Conservation (phyloP, 2,888 invertebrate genomes). For the Drosophila atripex region DNA sequence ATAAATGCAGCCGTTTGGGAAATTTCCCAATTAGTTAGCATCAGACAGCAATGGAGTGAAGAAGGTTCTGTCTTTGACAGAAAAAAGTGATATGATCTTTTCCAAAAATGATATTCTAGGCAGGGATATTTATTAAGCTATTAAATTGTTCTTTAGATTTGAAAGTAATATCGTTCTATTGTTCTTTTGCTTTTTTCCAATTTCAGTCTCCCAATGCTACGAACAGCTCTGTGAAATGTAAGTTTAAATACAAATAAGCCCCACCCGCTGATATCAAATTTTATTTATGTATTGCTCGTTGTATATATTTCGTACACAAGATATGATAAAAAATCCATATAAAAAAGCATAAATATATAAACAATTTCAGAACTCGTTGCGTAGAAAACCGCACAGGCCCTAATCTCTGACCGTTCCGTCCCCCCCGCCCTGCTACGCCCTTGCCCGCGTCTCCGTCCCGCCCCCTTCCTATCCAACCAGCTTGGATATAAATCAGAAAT, state of each 20-base stretch:
- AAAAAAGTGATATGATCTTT: background rate
- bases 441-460: slow-evolving; percentile 13
- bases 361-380: slow-evolving; percentile 34
- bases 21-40: slow-evolving; percentile 2
- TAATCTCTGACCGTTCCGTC: slow-evolving; percentile 25
- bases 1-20: slow-evolving; percentile 4
- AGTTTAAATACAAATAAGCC: slow-evolving; percentile 10
- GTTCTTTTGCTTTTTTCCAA: background rate
- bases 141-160: background rate
- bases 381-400: slow-evolving; percentile 25
- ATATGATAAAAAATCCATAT: slow-evolving; percentile 16
- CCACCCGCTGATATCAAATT: slow-evolving; percentile 15
- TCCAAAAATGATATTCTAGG: background rate
- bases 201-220: slow-evolving; percentile 33
- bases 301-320: background rate
- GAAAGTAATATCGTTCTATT: background rate
- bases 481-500: slow-evolving; percentile 40
- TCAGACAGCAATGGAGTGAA: background rate
- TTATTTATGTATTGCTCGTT: background rate
- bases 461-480: slow-evolving; percentile 13
- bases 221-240: slow-evolving; percentile 37
- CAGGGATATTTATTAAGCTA: no score
- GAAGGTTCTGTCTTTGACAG: background rate
- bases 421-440: background rate
- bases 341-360: slow-evolving; percentile 10